Percentiles rank a stretch among this genome's conserved stretches.
These are phyloP conservation scores for Cynaeus angustus DNA, from an alignment of 2,888 invertebrate species.

Conservation along the genomic window DNA sequence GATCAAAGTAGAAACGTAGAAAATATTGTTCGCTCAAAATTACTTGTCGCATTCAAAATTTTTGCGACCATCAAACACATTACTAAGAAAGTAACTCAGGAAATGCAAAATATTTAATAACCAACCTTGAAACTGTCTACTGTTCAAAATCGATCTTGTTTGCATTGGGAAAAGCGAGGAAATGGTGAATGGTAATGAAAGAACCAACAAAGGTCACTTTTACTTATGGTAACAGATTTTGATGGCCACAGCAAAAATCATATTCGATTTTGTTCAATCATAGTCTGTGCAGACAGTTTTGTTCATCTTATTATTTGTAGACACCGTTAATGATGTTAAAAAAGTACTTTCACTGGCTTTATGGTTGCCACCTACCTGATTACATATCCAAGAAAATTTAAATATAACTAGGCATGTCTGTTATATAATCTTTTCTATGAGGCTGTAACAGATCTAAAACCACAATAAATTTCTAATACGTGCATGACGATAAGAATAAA, in stretches of 20 bases:
- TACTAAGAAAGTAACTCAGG: slow-evolving; percentile 22
- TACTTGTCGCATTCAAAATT: no score
- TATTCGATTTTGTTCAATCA: no score
- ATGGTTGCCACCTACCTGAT: background rate
- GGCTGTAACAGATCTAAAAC: background rate
- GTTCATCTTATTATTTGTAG: background rate
- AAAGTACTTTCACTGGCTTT: slow-evolving; percentile 16
- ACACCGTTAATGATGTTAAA: background rate
- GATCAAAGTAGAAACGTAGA: no score
- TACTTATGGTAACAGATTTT: slow-evolving; percentile 19
- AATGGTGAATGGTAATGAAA: slow-evolving; percentile 37
- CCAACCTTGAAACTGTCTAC: slow-evolving; percentile 16
- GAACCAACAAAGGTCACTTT: slow-evolving; percentile 36
- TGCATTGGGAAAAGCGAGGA: slow-evolving; percentile 41
- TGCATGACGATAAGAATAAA: background rate
- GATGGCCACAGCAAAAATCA: background rate
- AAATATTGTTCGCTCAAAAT: no score
- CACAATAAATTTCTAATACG: slow-evolving; percentile 3
- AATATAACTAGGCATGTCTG: slow-evolving; percentile 20
- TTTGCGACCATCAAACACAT: background rate
- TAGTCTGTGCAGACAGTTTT: background rate
- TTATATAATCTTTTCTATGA: slow-evolving; percentile 7
- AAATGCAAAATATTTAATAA: slow-evolving; percentile 28
- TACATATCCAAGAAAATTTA: slow-evolving; percentile 3
- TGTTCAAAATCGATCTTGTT: slow-evolving; percentile 35